A percentile compares a stretch with the other conserved stretches of the same genome.
Evolutionary conservation across 2,113 vertebrate genomes (phyloP).

Genomic region (Ivindomyrus marchei): DNA sequence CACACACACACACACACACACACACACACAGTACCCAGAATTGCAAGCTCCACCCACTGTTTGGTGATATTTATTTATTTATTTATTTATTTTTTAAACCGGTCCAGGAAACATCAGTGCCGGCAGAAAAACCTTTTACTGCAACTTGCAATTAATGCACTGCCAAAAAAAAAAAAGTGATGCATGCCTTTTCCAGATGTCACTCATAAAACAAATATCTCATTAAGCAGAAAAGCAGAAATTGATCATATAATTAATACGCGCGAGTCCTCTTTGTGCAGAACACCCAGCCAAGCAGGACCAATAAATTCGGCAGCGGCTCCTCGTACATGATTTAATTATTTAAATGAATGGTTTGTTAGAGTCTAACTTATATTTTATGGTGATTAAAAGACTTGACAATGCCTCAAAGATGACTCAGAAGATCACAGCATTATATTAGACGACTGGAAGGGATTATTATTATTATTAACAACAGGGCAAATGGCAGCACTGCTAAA

Average conservation of each 20-base stretch:
- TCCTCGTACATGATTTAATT: not conserved
- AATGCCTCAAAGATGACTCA: not conserved
- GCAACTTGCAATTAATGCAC: not conserved
- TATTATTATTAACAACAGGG: not conserved
- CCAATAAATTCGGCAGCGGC: not conserved
- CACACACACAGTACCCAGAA: not conserved
- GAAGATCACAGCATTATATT: not conserved
- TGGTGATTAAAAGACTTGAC: not conserved
- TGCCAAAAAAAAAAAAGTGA: not conserved
- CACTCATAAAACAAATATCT: slow-evolving; percentile 18
- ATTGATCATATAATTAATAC: slow-evolving; percentile 11
- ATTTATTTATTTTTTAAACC: not conserved
- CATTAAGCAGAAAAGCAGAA: slow-evolving; percentile 12
- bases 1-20: not conserved
- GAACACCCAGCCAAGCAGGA: not conserved
- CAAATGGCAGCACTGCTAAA: not conserved
- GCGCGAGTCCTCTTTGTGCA: not conserved
- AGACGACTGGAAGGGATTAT: not conserved
- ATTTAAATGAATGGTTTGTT: slow-evolving; percentile 16
- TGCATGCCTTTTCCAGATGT: not conserved
- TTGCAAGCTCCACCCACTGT: not conserved
- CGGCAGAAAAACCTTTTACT: not conserved
- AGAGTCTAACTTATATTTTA: not conserved
- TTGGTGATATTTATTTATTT: not conserved
- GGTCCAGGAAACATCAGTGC: not conserved